Base-by-base conservation (phyloP, 2,113 vertebrate genomes). In the Melospiza georgiana region DNA sequence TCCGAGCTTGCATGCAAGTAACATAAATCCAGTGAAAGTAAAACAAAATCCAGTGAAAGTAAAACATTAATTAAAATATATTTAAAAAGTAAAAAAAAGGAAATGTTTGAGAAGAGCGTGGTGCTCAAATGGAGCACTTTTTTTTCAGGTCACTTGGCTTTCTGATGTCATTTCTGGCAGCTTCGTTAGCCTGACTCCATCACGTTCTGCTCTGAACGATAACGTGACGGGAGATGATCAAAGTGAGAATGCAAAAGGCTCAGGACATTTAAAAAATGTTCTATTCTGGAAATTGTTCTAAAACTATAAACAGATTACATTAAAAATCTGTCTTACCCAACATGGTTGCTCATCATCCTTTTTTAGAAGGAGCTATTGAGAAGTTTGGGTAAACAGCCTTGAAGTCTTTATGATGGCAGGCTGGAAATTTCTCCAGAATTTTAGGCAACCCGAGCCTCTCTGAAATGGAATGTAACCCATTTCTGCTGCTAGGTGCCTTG, bases 291-390 rank as follows among this genome's bases (percentile, higher is more conserved):
- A 92, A 96, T 93, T 88, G 79, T 90, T 96, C 88, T 89, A 86
- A 95, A 96, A 92, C 92, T 96, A 91, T 96, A 92, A 95, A 95
- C 88, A 95, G 94, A 94, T 96, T 96, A 94, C 87, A 92, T 96
- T 95, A 95, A 97, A 96, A 94, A 96, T 96, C 92, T 68, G 85
- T 88, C 91, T 82, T 95, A 52, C 91, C 76, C 84, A 84, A 89
- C 87, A 73, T 91, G 86, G 85, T 93, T 92, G 93, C 90, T 96
- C 93, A 92, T 94, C 69, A 72, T 16, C 91, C 94, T 66, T 87
- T 96, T 96, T 96, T 96, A 94, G 96, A 75, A 90, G 92, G 76
- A 94, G 92, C 57, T 89, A 57, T 79, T 82, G 90, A 85, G 92
- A 96, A 94, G 90, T 96, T 94, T 81, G 90, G 69, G 68, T 92